A percentile compares a stretch with the other conserved stretches of the same genome.
These are phyloP conservation scores for Pristionchus arcanus DNA, from an alignment of 2,888 invertebrate species.

Conservation along the genomic window DNA sequence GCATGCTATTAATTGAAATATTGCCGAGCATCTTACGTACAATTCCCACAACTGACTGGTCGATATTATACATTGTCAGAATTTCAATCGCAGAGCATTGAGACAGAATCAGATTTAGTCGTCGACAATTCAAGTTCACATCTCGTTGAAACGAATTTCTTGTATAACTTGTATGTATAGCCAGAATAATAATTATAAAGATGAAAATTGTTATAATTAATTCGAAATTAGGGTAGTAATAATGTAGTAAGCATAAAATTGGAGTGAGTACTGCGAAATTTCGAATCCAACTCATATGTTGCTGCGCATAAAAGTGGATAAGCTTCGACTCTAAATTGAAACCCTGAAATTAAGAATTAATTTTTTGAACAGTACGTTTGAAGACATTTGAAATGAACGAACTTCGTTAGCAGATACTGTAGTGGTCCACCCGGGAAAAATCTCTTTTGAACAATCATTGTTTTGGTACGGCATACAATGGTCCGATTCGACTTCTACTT, in stretches of 20 bases:
- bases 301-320: background rate
- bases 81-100: background rate
- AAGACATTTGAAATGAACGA: background rate
- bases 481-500: background rate
- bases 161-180: background rate
- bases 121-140: background rate
- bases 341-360: background rate
- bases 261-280: background rate
- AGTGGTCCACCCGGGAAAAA: background rate
- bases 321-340: background rate
- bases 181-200: background rate
- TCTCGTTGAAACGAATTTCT: background rate
- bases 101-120: background rate
- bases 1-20: too few relatives aligned
- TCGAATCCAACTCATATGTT: background rate
- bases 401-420: background rate
- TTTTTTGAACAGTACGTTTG: too few relatives aligned
- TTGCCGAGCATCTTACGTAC: background rate
- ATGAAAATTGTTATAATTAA: background rate
- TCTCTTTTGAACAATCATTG: background rate
- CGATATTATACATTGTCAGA: background rate
- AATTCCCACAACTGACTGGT: background rate
- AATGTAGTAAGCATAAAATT: background rate
- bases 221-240: background rate
- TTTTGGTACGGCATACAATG: background rate